A percentile compares a stretch with the other conserved stretches of the same genome.
These are phyloP conservation scores for Nebria brevicollis DNA, from an alignment of 2,888 invertebrate species.

Conservation along the genomic window DNA sequence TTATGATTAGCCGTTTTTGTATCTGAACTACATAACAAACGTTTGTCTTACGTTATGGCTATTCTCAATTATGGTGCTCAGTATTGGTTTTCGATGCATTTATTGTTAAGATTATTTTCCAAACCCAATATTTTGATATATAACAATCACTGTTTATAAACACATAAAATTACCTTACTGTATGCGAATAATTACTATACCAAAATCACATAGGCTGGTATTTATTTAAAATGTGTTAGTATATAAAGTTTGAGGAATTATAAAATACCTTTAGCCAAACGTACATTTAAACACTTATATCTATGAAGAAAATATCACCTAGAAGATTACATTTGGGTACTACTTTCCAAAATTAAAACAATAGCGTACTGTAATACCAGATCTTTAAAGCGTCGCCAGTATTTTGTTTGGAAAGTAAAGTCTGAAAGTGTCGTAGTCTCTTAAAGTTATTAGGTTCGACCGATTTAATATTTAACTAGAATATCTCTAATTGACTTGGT, in stretches of 20 bases:
- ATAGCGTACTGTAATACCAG: too few relatives aligned
- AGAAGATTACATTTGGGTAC: too few relatives aligned
- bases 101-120: not conserved
- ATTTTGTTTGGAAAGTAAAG: too few relatives aligned
- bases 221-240: slow-evolving; percentile 1
- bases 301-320: not conserved
- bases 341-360: too few relatives aligned
- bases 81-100: slow-evolving; percentile 36
- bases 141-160: too few relatives aligned
- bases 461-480: not conserved
- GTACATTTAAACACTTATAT: slow-evolving; percentile 14
- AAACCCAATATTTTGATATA: too few relatives aligned
- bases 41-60: not conserved
- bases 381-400: too few relatives aligned
- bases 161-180: too few relatives aligned
- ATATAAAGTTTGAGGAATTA: not conserved
- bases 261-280: slow-evolving; percentile 12
- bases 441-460: not conserved
- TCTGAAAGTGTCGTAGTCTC: too few relatives aligned
- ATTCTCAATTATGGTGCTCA: slow-evolving; percentile 24
- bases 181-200: not conserved
- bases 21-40: not conserved
- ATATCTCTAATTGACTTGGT: not conserved
- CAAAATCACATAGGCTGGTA: not conserved
- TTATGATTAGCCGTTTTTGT: not conserved